Evolutionary conservation across 2,888 invertebrate species (phyloP).

Genomic region (Euclidia mi): DNA sequence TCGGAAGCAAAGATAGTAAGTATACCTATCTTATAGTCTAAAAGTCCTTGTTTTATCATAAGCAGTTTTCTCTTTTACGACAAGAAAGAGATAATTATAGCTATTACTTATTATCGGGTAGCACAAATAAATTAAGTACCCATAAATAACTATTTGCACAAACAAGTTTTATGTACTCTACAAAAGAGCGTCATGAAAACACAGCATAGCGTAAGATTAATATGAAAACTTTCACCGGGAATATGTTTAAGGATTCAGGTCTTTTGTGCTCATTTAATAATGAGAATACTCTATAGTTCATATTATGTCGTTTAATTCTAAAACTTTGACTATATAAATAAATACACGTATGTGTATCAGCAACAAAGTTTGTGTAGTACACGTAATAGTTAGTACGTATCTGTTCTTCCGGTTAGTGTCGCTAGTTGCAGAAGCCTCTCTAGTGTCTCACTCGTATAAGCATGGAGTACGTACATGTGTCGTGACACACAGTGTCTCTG

Average conservation of each 20-base stretch:
- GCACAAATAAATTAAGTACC: not conserved
- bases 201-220: constrained; percentile 5
- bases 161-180: constrained; percentile 4
- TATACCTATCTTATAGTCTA: too few relatives aligned
- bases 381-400: constrained; percentile 35
- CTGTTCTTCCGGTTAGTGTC: constrained; percentile 49
- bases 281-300: not conserved
- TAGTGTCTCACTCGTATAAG: constrained; percentile 42
- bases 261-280: not conserved
- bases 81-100: too few relatives aligned
- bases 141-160: not conserved
- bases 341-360: constrained; percentile 17
- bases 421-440: constrained; percentile 59
- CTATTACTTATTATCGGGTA: too few relatives aligned
- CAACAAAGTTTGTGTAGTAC: constrained; percentile 25
- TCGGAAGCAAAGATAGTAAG: too few relatives aligned
- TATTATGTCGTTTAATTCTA: not conserved
- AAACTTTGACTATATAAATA: not conserved
- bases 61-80: too few relatives aligned
- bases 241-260: constrained; percentile 1
- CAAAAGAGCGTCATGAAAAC: constrained; percentile 4
- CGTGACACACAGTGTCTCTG: not conserved
- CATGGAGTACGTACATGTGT: constrained; percentile 2
- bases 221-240: constrained; percentile 3
- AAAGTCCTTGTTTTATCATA: too few relatives aligned